phyloP scores from a whole-genome alignment of 2,113 vertebrate genomes.

The Micronycteris hirsuta region DNA sequence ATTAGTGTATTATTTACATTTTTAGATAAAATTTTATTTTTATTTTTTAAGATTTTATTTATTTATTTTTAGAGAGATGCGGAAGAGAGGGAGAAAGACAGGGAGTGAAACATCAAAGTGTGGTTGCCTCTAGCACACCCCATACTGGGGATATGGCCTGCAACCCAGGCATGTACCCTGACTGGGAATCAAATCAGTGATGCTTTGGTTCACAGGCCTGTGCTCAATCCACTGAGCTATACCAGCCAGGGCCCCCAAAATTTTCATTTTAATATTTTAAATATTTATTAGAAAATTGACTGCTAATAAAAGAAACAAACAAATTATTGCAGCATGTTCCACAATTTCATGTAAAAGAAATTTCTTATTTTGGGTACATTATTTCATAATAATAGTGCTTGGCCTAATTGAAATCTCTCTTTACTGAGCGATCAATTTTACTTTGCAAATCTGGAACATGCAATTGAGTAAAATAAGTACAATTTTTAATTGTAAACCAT shows the following conservation, averaged over 20 bases:
- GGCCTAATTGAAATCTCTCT: background rate
- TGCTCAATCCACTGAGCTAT: no score
- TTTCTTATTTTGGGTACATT: background rate
- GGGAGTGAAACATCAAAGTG: no score
- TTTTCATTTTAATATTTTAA: conserved; percentile 28
- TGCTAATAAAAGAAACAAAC: background rate
- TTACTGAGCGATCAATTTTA: background rate
- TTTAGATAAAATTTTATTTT: background rate
- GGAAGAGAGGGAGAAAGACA: no score
- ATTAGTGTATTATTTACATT: background rate
- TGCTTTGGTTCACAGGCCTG: no score
- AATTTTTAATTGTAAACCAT: background rate
- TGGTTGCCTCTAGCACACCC: no score
- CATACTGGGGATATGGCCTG: no score
- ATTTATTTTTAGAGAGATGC: no score
- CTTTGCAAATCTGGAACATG: background rate
- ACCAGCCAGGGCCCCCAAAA: no score
- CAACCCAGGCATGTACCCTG: no score
- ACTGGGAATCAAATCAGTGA: no score
- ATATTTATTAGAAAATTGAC: background rate
- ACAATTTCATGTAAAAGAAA: background rate
- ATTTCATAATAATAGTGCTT: background rate
- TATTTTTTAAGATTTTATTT: conserved; percentile 8
- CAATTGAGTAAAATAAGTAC: background rate
- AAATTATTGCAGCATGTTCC: background rate